Percentiles rank a stretch among this genome's conserved stretches.
Evolutionary conservation across 2,888 invertebrate genomes (phyloP).

Genomic region (Euproctis similis): DNA sequence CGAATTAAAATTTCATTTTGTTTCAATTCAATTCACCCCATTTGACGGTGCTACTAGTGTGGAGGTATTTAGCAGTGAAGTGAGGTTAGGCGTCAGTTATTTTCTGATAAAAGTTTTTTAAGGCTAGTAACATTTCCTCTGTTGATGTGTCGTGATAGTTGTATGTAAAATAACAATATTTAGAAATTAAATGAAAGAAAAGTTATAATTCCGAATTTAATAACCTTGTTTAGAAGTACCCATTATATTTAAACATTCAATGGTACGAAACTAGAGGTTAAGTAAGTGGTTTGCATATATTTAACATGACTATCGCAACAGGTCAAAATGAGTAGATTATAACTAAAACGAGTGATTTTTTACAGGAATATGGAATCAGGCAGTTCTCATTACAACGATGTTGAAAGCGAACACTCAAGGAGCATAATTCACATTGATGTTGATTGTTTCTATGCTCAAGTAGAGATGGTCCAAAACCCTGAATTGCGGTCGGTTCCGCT

Average conservation of each 20-base stretch:
- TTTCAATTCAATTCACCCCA: no score
- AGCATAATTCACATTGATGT: conserved; percentile 87
- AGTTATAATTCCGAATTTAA: conserved; percentile 42
- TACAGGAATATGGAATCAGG: conserved; percentile 69
- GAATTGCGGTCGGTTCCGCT: conserved; percentile 79
- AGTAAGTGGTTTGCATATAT: conserved; percentile 44
- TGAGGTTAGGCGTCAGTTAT: no score
- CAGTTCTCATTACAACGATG: conserved; percentile 54
- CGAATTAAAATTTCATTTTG: no score
- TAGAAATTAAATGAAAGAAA: conserved; percentile 69
- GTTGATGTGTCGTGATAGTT: conserved; percentile 75
- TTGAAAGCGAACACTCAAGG: conserved; percentile 74
- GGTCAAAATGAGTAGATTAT: conserved; percentile 61
- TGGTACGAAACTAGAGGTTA: conserved; percentile 60
- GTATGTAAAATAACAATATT: conserved; percentile 67
- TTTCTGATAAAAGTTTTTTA: conserved; percentile 22
- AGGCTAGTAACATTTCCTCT: conserved; percentile 51
- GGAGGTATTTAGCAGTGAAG: no score
- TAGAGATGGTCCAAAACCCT: conserved; percentile 85
- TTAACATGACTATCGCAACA: conserved; percentile 48
- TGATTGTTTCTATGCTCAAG: conserved; percentile 92
- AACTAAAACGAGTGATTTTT: conserved; percentile 47
- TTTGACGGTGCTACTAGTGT: no score
- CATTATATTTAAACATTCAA: conserved; percentile 48
- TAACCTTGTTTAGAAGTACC: conserved; percentile 45